Conservation (phyloP, 2,113 vertebrate species). For the Scortum barcoo region DNA sequence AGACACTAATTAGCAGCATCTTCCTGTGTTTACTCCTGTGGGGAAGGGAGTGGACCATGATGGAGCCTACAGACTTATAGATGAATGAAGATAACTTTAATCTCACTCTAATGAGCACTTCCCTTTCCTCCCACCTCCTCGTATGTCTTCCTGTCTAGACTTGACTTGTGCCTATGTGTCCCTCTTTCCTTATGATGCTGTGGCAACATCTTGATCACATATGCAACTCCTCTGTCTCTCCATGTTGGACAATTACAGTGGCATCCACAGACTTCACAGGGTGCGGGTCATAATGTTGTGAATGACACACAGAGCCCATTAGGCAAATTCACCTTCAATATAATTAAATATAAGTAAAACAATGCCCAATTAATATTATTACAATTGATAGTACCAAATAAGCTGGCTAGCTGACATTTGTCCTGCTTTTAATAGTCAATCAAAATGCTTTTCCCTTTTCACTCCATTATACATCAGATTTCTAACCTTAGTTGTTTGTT, state of each 20-base stretch:
- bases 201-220: conserved; percentile 26
- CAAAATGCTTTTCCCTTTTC: no score
- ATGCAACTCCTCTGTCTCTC: neutral
- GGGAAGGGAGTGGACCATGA: conserved; percentile 75
- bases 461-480: no score
- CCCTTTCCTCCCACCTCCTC: conserved; percentile 72
- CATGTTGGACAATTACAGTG: neutral
- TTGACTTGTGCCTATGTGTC: conserved; percentile 37
- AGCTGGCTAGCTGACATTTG: no score
- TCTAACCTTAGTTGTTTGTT: no score
- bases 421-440: no score
- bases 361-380: no score
- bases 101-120: conserved; percentile 80
- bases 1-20: conserved; percentile 82
- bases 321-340: no score
- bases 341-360: no score
- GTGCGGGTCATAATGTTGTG: neutral
- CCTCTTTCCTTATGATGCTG: conserved; percentile 25
- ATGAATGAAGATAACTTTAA: conserved; percentile 84
- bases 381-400: no score
- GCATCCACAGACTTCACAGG: neutral
- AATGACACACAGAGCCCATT: neutral
- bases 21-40: conserved; percentile 85
- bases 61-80: conserved; percentile 74
- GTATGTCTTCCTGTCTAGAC: conserved; percentile 84